Evolutionary conservation across 2,797 vertebrate species (phyloP).

Genomic region (Schizopygopsis malacanthus): DNA sequence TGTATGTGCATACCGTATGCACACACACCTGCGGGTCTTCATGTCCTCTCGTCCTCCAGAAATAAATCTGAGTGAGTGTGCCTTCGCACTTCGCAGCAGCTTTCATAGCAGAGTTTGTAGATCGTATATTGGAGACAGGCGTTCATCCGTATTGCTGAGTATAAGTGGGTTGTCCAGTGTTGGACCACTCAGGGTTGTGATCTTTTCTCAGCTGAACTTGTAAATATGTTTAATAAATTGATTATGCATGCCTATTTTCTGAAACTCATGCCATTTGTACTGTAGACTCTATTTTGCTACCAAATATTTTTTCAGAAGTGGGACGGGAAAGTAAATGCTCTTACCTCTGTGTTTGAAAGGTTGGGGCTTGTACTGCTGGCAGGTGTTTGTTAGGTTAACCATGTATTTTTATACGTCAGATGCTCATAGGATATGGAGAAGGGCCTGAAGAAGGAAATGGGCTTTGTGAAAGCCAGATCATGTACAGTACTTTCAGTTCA

Average conservation of each 20-base stretch:
- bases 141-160: not conserved
- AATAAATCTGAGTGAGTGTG: conserved; percentile 39
- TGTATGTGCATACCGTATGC: conserved; percentile 21
- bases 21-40: conserved; percentile 12
- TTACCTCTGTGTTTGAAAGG: conserved; percentile 33
- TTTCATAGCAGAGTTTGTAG: conserved; percentile 21
- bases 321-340: conserved; percentile 23
- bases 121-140: conserved; percentile 12
- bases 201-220: conserved; percentile 50
- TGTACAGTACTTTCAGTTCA: conserved; percentile 23
- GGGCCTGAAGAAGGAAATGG: conserved; percentile 69
- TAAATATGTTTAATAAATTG: conserved; percentile 62
- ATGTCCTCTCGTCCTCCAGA: not conserved
- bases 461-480: conserved; percentile 38
- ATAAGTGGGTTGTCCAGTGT: conserved; percentile 14
- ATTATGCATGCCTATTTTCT: conserved; percentile 58
- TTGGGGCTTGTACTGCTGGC: conserved; percentile 54
- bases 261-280: conserved; percentile 54
- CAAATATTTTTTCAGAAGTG: conserved; percentile 68
- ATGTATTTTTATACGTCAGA: conserved; percentile 65
- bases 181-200: conserved; percentile 55
- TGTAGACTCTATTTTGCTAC: conserved; percentile 70
- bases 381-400: conserved; percentile 52
- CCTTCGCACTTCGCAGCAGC: conserved; percentile 41
- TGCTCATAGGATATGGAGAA: conserved; percentile 51